Evolutionary conservation across 2,113 vertebrate genomes (phyloP), one percentile per base, ranked within the genome.

Genomic region (Camelus dromedarius): DNA sequence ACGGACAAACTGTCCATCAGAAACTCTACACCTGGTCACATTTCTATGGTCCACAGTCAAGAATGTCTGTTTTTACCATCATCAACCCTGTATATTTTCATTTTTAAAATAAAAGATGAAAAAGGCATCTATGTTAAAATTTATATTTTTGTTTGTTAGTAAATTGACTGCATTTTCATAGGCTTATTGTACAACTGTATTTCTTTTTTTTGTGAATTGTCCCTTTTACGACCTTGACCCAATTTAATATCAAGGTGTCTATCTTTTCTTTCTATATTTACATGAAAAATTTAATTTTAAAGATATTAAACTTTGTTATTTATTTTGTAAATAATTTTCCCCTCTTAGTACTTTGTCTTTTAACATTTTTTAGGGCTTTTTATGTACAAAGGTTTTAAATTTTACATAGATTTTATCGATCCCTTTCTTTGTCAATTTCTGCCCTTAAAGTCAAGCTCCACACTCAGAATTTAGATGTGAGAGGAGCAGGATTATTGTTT

Each of bases 241-340:
- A 42, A 50, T 72, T 96, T 81, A n/a, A 5, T 54, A 56, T 73
- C 46, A 82, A 95, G 4, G 56, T 62, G 4, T 89, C 32, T 24
- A 10, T 77, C 32, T 73, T 80, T 77, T 88, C 52, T 52, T 64
- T 67, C 56, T 50, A 5, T 4, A 42, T 79, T 83, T 69, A 64
- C 14, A 69, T 69, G 28, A 92, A 52, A 83, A 70, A 10, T 38
- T 60, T 86, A 62, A 82, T 73, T 89, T 89, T 70, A 76, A 77
- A 66, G 46, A n/a, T 48, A 54, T 30, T 48, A 58, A 85, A 4
- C 46, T 91, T 50, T 64, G 8, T 60, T 70, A 83, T 66, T 35
- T 18, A 76, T 81, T 81, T 87, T 91, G 46, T 66, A 87, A 85
- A 46, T 76, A 80, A 96, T 87, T 60, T 50, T 8, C n/a, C 54